A percentile compares a stretch with the other conserved stretches of the same genome.
phyloP scores from a whole-genome alignment of 2,888 invertebrate genomes.

The Agrochola litura region DNA sequence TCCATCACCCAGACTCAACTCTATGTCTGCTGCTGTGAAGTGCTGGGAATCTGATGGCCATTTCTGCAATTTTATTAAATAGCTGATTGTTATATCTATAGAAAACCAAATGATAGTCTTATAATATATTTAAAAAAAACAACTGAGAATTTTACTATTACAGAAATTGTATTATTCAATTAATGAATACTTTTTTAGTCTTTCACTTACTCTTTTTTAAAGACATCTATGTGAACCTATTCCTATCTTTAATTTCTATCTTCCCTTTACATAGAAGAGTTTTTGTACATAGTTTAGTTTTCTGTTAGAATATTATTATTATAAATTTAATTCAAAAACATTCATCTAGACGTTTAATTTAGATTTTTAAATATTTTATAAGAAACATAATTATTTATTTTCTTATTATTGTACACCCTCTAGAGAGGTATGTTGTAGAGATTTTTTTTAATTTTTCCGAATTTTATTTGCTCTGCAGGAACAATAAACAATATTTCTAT shows the following conservation, averaged over 20 bases:
- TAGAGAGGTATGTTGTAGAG: neutral
- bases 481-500: neutral
- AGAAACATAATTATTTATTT: no score
- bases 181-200: neutral
- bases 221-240: neutral
- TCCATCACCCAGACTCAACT: slow-evolving; percentile 73
- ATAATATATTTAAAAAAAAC: neutral
- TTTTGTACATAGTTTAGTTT: neutral
- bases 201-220: neutral
- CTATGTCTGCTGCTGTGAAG: slow-evolving; percentile 73
- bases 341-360: no score
- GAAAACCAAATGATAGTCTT: neutral
- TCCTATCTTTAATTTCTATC: neutral
- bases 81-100: neutral
- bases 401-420: neutral
- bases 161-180: neutral
- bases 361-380: no score
- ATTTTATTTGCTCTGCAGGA: neutral
- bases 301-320: neutral
- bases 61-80: slow-evolving; percentile 67
- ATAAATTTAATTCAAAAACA: no score
- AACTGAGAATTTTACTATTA: neutral
- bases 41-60: slow-evolving; percentile 77
- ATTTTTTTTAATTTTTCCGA: neutral
- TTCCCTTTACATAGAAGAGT: no score